Evolutionary conservation across 1,140 invertebrate genomes (phyloP).

Genomic region (Delia radicum): DNA sequence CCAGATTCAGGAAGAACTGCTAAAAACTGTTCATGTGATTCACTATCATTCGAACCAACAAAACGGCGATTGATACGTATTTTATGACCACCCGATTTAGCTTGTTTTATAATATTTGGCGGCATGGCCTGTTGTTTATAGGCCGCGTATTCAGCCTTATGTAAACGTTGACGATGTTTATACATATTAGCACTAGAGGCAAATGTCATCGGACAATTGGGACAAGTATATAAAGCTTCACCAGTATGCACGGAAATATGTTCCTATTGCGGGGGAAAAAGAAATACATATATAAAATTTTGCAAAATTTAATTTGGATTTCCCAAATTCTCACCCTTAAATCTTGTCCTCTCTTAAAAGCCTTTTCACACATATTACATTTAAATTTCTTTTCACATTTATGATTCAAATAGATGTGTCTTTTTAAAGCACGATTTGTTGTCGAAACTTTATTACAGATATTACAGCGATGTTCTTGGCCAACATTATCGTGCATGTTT

Average conservation of each 20-base stretch:
- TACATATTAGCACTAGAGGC: slow-evolving; percentile 52
- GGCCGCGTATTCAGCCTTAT: slow-evolving; percentile 48
- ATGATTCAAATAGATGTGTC: slow-evolving; percentile 51
- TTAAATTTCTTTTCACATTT: slow-evolving; percentile 52
- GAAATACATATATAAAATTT: neutral
- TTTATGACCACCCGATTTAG: neutral
- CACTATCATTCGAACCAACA: neutral
- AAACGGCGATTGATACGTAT: neutral
- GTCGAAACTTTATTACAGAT: slow-evolving; percentile 49
- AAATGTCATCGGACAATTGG: slow-evolving; percentile 49
- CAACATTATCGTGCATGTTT: slow-evolving; percentile 40
- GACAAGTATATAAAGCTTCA: slow-evolving; percentile 47
- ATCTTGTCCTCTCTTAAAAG: slow-evolving; percentile 49
- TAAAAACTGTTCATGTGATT: neutral
- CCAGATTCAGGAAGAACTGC: neutral
- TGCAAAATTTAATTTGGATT: neutral
- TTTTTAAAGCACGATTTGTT: slow-evolving; percentile 44
- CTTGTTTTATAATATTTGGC: slow-evolving; percentile 26
- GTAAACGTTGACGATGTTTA: slow-evolving; percentile 48
- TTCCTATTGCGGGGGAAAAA: slow-evolving; percentile 23
- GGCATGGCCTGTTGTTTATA: slow-evolving; percentile 44
- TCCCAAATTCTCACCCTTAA: slow-evolving; percentile 36
- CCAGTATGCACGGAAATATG: slow-evolving; percentile 50
- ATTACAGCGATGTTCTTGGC: slow-evolving; percentile 46
- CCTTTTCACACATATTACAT: slow-evolving; percentile 54